Percentiles rank a stretch among this genome's conserved stretches.
phyloP scores from a whole-genome alignment of 1,140 invertebrate species.

The Drosophila cardini region DNA sequence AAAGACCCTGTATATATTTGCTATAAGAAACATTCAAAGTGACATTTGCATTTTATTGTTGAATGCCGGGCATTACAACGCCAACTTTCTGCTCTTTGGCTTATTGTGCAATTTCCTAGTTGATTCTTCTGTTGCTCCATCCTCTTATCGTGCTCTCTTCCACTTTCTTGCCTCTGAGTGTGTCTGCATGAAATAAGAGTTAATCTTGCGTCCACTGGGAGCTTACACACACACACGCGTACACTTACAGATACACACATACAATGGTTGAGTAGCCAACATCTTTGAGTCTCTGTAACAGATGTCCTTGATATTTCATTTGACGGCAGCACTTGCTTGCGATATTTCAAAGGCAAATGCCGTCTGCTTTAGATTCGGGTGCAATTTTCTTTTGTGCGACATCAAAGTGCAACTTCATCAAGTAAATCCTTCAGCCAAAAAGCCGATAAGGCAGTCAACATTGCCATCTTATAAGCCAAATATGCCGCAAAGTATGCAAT shows the following conservation, averaged over 20 bases:
- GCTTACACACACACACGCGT: slow-evolving; percentile 22
- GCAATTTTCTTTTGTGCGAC: slow-evolving; percentile 62
- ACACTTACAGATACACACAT: slow-evolving; percentile 10
- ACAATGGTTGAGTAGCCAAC: slow-evolving; percentile 31
- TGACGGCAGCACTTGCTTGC: slow-evolving; percentile 36
- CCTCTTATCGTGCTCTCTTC: slow-evolving; percentile 37
- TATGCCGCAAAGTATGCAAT: slow-evolving; percentile 59
- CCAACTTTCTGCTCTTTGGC: slow-evolving; percentile 63
- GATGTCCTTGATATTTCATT: slow-evolving; percentile 73
- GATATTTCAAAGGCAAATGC: slow-evolving; percentile 56
- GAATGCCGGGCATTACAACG: slow-evolving; percentile 63
- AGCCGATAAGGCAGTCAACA: slow-evolving; percentile 52
- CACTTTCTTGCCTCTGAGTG: slow-evolving; percentile 47
- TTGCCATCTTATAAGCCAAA: slow-evolving; percentile 35
- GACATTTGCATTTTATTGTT: slow-evolving; percentile 73
- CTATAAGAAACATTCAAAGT: slow-evolving; percentile 60
- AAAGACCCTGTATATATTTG: slow-evolving; percentile 47
- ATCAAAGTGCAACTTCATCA: slow-evolving; percentile 70
- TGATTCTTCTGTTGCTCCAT: slow-evolving; percentile 4
- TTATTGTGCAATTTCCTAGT: slow-evolving; percentile 64
- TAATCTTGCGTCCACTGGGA: slow-evolving; percentile 68
- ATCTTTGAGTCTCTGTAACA: slow-evolving; percentile 54
- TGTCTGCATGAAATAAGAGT: slow-evolving; percentile 72
- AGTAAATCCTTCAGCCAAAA: slow-evolving; percentile 45
- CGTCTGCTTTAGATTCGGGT: slow-evolving; percentile 47